Conservation (phyloP, 2,888 invertebrate species). For the Candidula unifasciata region DNA sequence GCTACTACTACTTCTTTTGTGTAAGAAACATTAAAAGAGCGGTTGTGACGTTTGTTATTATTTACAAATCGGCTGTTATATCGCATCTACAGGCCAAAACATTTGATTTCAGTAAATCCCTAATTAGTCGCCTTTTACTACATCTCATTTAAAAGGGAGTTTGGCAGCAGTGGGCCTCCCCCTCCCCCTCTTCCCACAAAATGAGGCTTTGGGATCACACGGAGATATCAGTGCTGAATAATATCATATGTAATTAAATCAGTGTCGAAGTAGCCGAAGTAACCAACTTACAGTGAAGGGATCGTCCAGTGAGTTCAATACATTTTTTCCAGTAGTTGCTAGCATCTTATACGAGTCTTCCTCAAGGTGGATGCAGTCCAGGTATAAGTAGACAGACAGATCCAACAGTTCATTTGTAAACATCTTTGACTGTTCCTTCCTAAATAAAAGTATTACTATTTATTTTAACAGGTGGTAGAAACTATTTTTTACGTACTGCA, state of each 20-base stretch:
- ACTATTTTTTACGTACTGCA: no score
- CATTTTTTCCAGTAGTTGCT: slow-evolving; percentile 6
- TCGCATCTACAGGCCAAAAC: no score
- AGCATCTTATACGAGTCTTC: slow-evolving; percentile 13
- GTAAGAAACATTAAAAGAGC: no score
- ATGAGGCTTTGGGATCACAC: not conserved
- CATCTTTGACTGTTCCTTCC: slow-evolving; percentile 18
- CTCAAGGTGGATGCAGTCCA: slow-evolving; percentile 5
- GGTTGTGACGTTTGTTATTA: no score
- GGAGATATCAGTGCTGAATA: no score
- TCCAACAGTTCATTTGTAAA: slow-evolving; percentile 18
- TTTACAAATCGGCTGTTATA: no score
- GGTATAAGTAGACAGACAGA: not conserved
- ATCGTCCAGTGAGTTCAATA: slow-evolving; percentile 11
- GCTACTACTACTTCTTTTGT: no score
- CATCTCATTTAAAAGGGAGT: no score
- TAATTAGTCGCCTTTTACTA: no score
- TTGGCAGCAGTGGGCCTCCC: no score
- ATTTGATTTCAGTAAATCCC: no score
- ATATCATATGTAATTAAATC: not conserved
- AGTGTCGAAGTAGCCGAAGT: not conserved
- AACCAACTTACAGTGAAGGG: slow-evolving; percentile 38
- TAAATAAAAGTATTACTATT: not conserved
- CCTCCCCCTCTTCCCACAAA: not conserved
- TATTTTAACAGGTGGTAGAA: not conserved